Evolutionary conservation across 2,113 vertebrate species (phyloP).

Genomic region (Hirundichthys speculiger): DNA sequence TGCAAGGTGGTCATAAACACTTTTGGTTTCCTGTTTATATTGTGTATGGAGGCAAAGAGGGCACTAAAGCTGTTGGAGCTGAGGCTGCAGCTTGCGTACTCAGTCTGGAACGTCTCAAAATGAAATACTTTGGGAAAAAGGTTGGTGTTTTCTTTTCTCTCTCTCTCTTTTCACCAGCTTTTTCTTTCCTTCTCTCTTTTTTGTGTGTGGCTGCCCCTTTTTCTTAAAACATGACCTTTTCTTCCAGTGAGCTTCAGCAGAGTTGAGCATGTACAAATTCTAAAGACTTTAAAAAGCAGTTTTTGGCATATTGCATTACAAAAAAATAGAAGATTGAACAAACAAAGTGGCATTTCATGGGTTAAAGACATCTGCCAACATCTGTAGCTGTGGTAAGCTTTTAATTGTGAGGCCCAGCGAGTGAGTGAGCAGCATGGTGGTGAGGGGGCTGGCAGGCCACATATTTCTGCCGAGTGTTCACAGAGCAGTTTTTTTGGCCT

Average conservation of each 20-base stretch:
- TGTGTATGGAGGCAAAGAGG: slow-evolving; percentile 36
- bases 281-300: too few species aligned
- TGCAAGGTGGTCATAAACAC: slow-evolving; percentile 58
- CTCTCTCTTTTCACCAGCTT: neutral
- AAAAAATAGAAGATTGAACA: slow-evolving; percentile 7
- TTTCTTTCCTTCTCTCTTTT: too few species aligned
- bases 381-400: slow-evolving; percentile 91
- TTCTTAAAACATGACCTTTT: too few species aligned
- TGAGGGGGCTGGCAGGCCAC: slow-evolving; percentile 87
- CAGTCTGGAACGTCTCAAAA: slow-evolving; percentile 60
- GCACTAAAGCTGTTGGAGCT: slow-evolving; percentile 58
- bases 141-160: slow-evolving; percentile 13
- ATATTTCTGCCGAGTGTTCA: slow-evolving; percentile 95
- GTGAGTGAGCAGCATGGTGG: slow-evolving; percentile 78
- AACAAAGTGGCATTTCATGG: slow-evolving; percentile 48
- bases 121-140: slow-evolving; percentile 36
- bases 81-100: slow-evolving; percentile 33
- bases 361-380: slow-evolving; percentile 86
- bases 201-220: too few species aligned
- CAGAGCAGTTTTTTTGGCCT: slow-evolving; percentile 93
- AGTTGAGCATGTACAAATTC: too few species aligned
- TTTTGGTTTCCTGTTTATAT: slow-evolving; percentile 74
- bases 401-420: slow-evolving; percentile 91
- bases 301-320: slow-evolving; percentile 5
- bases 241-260: too few species aligned